Evolutionary conservation across 2,888 invertebrate species (phyloP), one percentile per base, ranked within the genome.

Genomic region (Geotrupes spiniger): DNA sequence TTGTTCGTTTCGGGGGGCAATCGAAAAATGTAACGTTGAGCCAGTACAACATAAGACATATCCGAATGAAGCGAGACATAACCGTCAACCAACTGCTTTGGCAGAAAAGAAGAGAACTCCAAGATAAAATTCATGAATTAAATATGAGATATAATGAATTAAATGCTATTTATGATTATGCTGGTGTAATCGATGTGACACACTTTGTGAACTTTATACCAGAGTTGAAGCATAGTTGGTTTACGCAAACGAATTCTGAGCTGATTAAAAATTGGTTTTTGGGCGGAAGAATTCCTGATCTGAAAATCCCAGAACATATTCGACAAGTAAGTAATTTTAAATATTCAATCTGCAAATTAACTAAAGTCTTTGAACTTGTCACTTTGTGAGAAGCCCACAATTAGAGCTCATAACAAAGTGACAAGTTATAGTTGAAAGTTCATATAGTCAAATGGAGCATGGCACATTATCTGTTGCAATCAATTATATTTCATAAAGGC

Each of bases 1-100:
- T 89, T 49, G 74, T 87, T 2, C 76, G 89, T 49, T 74, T 89
- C 46, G 89, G 89, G 0, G 80, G 82, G 26, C 83, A 84, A 62
- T 82, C 84, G 2, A 83, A 82, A 59, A 80, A 78, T 62, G 74
- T 78, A 46, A 61, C 67, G 8, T 62, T 88, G 17, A 71, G 77
- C 5, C 5, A n/a, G 14, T 50, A 31, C 27, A 50, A 50, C 25
- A 37, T 50, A 2, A 41, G 25, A 31, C 27, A 42, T 5, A 3
- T 11, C 6, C 31, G 49, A 26, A 27, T 8, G 12, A 21, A 6
- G 6, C 33, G 14, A 2, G 8, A 14, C 4, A 10, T 9, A 8
- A 15, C 10, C 1, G 33, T 33, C 4, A 36, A 17, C 6, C 28
- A 12, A 5, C 37, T 42, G 14, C 36, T 42, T 10, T 36, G 29